These are phyloP conservation scores for Drosophila leontia DNA, from an alignment of 1,140 invertebrate species.

Conservation along the genomic window DNA sequence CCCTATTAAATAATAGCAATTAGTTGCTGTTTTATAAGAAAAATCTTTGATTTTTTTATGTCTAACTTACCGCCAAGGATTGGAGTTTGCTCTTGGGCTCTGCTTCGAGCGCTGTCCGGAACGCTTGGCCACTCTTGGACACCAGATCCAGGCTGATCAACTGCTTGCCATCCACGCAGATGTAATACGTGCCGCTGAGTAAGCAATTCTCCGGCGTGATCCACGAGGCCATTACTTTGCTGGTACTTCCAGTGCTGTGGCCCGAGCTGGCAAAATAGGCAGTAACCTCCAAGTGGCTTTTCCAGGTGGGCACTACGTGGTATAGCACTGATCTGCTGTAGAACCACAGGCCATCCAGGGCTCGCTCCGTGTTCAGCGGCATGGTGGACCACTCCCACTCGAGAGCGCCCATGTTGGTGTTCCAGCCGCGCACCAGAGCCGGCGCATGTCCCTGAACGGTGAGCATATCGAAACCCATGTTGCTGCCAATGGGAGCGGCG, in stretches of 20 bases:
- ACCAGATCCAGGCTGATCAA: slow-evolving; percentile 86
- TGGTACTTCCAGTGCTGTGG: slow-evolving; percentile 87
- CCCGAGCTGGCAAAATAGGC: slow-evolving; percentile 89
- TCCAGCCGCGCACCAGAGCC: slow-evolving; percentile 91
- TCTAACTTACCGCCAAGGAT: slow-evolving; percentile 46
- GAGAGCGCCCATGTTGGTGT: slow-evolving; percentile 88
- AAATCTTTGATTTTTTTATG: not conserved
- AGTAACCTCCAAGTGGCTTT: slow-evolving; percentile 89
- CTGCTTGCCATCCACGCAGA: slow-evolving; percentile 86
- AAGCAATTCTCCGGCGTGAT: slow-evolving; percentile 88
- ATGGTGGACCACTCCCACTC: slow-evolving; percentile 88
- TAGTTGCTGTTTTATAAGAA: not conserved
- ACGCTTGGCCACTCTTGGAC: slow-evolving; percentile 71
- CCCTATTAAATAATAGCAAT: slow-evolving; percentile 42
- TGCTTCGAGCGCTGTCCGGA: slow-evolving; percentile 44
- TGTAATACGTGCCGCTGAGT: slow-evolving; percentile 88
- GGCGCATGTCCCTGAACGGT: slow-evolving; percentile 90
- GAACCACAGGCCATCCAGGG: slow-evolving; percentile 87
- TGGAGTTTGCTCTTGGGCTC: slow-evolving; percentile 44
- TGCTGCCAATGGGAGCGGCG: slow-evolving; percentile 70
- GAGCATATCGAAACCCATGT: slow-evolving; percentile 87
- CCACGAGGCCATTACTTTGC: slow-evolving; percentile 88
- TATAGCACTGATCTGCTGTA: slow-evolving; percentile 88
- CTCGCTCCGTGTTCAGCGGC: slow-evolving; percentile 85
- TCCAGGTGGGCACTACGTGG: slow-evolving; percentile 88